Evolutionary conservation across 2,113 vertebrate species (phyloP), one percentile per base, ranked within the genome.

Genomic region (Anolis sagrei): DNA sequence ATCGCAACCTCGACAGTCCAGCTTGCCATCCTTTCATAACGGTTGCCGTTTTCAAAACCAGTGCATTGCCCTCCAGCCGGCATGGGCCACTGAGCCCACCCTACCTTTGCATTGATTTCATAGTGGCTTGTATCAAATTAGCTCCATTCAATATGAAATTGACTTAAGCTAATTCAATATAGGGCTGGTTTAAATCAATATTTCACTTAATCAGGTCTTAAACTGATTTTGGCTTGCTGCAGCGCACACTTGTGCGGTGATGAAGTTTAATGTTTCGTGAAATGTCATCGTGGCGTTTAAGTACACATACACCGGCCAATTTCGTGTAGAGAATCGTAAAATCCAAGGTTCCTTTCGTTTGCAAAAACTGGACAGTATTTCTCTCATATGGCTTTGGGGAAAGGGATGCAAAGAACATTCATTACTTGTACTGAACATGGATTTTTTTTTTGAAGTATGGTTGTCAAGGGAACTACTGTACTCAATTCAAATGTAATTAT

Each of bases 141-240:
- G 86, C 76, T 80, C 62, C 11, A 44, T 79, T 88, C 58, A 48
- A 51, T 79, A 84, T 66, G 11, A 74, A 79, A 80, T 84, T 19
- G 70, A 68, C n/a, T 87, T 79, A 75, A 68, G 25, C 81, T 79
- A 75, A 87, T 79, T 88, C 34, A 84, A 74, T 84, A 62, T 7
- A 75, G 66, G 61, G 58, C 61, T 80, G 79, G 79, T 34, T 76
- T 76, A 68, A 81, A 76, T 86, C 85, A 76, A 81, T 82, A 48
- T 25, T 70, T 83, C 76, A 85, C 11, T 84, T 76, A 34, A 80
- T 54, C 75, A 75, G 80, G 74, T 54, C 25, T 36, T 27, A 75
- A 69, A 6, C 32, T 89, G 36, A 3, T 85, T 36, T 54, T 29
- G 61, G 48, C 25, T 80, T 84, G 51, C 54, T 49, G 36, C 49